Evolutionary conservation across 2,888 invertebrate species (phyloP).

Genomic region (Drosophila suboccidentalis): DNA sequence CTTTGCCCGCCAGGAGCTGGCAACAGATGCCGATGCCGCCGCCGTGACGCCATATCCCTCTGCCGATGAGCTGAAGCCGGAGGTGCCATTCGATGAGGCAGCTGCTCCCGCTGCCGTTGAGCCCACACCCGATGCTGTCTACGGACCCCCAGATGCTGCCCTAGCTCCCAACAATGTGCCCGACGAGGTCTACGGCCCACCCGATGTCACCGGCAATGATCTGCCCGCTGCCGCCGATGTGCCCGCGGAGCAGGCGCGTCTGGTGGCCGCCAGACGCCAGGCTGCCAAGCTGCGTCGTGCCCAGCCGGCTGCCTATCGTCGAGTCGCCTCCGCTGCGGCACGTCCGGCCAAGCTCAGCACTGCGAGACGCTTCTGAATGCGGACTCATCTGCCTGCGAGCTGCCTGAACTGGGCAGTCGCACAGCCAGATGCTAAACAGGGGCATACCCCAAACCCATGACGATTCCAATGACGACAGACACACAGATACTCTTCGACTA

Average conservation of each 20-base stretch:
- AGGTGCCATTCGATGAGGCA: constrained; percentile 80
- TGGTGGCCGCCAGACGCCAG: constrained; percentile 69
- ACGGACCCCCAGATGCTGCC: constrained; percentile 76
- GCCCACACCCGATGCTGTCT: constrained; percentile 79
- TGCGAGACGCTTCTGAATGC: constrained; percentile 48
- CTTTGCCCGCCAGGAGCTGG: constrained; percentile 78
- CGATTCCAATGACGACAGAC: constrained; percentile 50
- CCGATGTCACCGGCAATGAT: constrained; percentile 68
- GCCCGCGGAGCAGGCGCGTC: constrained; percentile 72
- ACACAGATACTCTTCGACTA: constrained; percentile 13
- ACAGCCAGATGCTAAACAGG: constrained; percentile 34
- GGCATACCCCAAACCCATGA: constrained; percentile 51
- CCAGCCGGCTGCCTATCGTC: constrained; percentile 63
- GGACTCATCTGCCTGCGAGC: constrained; percentile 33
- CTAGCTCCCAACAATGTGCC: constrained; percentile 71
- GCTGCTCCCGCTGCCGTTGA: constrained; percentile 59
- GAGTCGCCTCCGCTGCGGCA: constrained; percentile 44
- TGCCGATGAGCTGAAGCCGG: constrained; percentile 82
- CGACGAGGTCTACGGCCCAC: constrained; percentile 80
- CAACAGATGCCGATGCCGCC: constrained; percentile 57
- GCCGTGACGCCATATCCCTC: constrained; percentile 82
- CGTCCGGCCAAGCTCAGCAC: constrained; percentile 69
- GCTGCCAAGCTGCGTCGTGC: constrained; percentile 61
- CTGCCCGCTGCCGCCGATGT: constrained; percentile 67
- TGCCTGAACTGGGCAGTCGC: constrained; percentile 38